Evolutionary conservation across 2,888 invertebrate genomes (phyloP), one percentile per base, ranked within the genome.

Genomic region (Dolichomitus sp.): DNA sequence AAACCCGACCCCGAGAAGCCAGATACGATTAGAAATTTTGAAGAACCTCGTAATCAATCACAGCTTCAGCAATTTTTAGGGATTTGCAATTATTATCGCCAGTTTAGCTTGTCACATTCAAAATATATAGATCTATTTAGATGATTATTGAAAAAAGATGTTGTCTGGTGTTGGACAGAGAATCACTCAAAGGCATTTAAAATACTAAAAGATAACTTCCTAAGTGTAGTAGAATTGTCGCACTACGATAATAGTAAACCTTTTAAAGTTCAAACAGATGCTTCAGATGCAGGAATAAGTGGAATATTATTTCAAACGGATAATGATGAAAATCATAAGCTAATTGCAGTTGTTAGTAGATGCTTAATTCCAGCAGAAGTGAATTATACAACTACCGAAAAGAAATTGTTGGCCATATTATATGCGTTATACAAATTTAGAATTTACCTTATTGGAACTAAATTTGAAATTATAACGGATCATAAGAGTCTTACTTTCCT

Each of bases 21-120:
- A 4, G 68, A 88, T 27, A 84, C 85, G 0, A 89, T 91, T 23
- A 37, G 59, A 50, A 78, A 88, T 14, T 90, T 89, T 74, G 82
- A 85, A 40, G 37, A 57, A 7, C 90, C 90, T 0, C 50, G 63
- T 33, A 90, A 88, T 37, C 27, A 85, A 50, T 88, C 85, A 75
- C 84, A 91, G 40, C 14, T 50, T 3, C 50, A 50, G 14, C 17
- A 50, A 17, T 50, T 50, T 74, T 37, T 78, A 9, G 78, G 78
- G 2, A 2, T 79, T 0, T 82, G 82, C 42, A 78, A 73, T 50
- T 52, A 52, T 23, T 52, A 52, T 7, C 52, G 52, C 52, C 19
- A 52, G 19, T 52, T 52, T 52, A 52, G 78, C 9, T 17, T 57
- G 0, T 5, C 50, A 4, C 65, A 78, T 45, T 37, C 72, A 27